phyloP scores from a whole-genome alignment of 2,797 vertebrate genomes.

The Ptychadena robeensis region DNA sequence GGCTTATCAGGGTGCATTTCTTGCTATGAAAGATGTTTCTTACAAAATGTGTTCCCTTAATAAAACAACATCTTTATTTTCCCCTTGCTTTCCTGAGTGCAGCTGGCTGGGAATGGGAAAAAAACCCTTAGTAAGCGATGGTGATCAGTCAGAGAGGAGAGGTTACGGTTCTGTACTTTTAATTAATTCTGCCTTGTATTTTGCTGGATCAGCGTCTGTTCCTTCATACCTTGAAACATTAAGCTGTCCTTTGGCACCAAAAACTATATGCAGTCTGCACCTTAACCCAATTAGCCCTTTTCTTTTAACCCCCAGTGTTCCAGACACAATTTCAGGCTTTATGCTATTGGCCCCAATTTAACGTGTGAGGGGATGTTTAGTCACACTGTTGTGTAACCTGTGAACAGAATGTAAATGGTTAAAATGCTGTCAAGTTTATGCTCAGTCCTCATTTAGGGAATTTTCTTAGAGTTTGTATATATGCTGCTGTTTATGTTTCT shows the following conservation, averaged over 20 bases:
- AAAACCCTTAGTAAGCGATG: conserved; percentile 7
- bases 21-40: neutral
- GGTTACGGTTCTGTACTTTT: conserved; percentile 27
- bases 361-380: no score
- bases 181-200: conserved; percentile 47
- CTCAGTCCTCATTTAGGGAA: no score
- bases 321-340: neutral
- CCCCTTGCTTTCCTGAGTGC: neutral
- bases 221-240: conserved; percentile 37
- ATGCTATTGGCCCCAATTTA: neutral
- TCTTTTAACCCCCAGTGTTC: conserved; percentile 2
- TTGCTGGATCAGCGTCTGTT: conserved; percentile 47
- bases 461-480: no score
- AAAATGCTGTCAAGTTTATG: no score
- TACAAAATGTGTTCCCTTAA: neutral
- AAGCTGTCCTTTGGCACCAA: conserved; percentile 48
- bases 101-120: neutral
- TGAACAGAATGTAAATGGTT: no score
- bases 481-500: no score
- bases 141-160: conserved; percentile 33
- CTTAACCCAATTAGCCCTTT: conserved; percentile 25
- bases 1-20: neutral
- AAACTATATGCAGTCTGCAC: conserved; percentile 1
- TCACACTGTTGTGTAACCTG: no score
- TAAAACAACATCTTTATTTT: conserved; percentile 17